Evolutionary conservation across 2,113 vertebrate genomes (phyloP).

Genomic region (Ginglymostoma cirratum): DNA sequence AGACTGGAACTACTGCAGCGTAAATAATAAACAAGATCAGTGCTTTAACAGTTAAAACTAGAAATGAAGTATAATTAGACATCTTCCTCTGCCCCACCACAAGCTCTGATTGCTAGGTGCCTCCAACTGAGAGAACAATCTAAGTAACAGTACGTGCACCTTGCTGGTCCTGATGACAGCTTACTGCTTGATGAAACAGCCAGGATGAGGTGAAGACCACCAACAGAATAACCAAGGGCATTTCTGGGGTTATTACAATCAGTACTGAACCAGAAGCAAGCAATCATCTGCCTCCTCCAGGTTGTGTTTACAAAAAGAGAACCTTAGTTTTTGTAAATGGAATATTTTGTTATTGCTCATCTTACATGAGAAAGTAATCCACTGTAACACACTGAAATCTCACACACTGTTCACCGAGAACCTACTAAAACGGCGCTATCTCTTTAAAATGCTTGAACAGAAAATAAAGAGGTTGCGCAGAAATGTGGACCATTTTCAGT

Average conservation of each 20-base stretch:
- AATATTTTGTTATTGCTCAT: not conserved
- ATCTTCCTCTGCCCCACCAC: conserved; percentile 12
- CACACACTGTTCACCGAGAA: not conserved
- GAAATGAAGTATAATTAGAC: conserved; percentile 20
- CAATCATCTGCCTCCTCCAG: not conserved
- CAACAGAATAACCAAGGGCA: not conserved
- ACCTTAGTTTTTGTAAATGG: not conserved
- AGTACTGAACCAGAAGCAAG: not conserved
- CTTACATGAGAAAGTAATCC: not conserved
- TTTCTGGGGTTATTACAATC: not conserved
- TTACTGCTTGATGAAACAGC: conserved; percentile 2
- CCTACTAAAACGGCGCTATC: not conserved
- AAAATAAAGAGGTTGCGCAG: not conserved
- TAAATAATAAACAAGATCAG: not conserved
- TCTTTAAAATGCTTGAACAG: not conserved
- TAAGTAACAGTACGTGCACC: conserved; percentile 21
- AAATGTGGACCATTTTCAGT: not conserved
- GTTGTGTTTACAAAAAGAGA: not conserved
- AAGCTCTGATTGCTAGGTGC: not conserved
- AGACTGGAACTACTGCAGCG: not conserved
- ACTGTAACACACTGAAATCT: not conserved
- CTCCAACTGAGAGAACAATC: conserved; percentile 13
- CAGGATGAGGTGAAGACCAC: not conserved
- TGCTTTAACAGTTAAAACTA: not conserved
- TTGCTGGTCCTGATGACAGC: not conserved